phyloP scores from a whole-genome alignment of 2,113 vertebrate species.

The Chloebia gouldiae region DNA sequence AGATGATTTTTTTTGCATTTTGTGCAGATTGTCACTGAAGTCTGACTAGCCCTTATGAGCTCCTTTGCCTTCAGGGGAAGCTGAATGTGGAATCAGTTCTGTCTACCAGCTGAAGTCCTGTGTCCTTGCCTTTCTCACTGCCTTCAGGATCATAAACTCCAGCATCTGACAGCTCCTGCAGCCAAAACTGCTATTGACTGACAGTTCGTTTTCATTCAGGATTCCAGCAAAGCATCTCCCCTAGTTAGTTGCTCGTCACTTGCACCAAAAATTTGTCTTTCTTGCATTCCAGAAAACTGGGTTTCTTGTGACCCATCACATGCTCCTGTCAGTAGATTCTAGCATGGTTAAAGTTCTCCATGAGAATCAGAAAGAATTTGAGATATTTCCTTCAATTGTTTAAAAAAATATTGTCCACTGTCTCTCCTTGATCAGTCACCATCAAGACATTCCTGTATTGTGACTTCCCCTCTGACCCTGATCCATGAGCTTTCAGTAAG shows the following conservation, averaged over 20 bases:
- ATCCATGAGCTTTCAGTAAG: neutral
- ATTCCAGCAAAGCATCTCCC: neutral
- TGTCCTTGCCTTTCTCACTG: neutral
- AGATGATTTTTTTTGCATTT: neutral
- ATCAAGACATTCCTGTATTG: neutral
- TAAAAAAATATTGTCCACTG: neutral
- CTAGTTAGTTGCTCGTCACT: neutral
- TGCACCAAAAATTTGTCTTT: neutral
- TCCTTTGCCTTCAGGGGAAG: neutral
- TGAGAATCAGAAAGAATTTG: neutral
- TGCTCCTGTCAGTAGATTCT: neutral
- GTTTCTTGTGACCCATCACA: neutral
- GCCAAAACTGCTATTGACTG: neutral
- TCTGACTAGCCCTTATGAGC: neutral
- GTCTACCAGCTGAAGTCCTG: neutral
- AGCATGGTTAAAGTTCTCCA: neutral
- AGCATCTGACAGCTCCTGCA: constrained; percentile 20
- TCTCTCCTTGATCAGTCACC: neutral
- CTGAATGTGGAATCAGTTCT: neutral
- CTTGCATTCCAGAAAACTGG: neutral
- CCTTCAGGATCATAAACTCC: neutral
- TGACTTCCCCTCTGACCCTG: neutral
- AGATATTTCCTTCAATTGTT: neutral
- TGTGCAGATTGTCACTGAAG: neutral
- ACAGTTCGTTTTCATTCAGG: neutral